Base-by-base conservation (phyloP, 1,140 invertebrate species). In the Ruditapes philippinarum region DNA sequence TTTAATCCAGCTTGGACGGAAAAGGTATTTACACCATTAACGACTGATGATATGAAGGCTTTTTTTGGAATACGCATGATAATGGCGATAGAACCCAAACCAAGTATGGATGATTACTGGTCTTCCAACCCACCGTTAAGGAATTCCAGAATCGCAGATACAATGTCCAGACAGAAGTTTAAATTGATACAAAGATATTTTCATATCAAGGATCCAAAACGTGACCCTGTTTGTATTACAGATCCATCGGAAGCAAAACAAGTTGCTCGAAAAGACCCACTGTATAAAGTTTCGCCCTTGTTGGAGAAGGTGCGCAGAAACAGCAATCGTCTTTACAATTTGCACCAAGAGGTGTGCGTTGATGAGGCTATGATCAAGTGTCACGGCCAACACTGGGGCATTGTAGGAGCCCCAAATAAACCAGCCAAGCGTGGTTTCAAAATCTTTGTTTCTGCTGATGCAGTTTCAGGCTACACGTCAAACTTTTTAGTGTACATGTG, bases 361-460 rank as follows among this genome's bases (percentile, higher is more conserved):
- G 78, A 80, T 57, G 78, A 80, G 49, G 78, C 49, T 28, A 80
- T 57, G 78, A 57, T 80, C 1, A 80, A 80, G 25, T 80, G 78
- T 57, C 78, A 80, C n/a, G 78, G 45, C 5, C 78, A 80, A n/a
- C 78, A 57, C 28, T 80, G 2, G 45, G 51, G 78, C 2, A 80
- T 80, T 28, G 78, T 80, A 17, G 78, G 78, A 11, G 78, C 78
- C 22, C 78, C 78, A 57, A 80, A 57, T 28, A 80, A 80, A 31
- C 49, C 78, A 33, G 78, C 78, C 14, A 80, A 57, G 19, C 40
- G 78, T 3, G 78, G 78, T 25, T 80, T 80, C 28, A 80, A 80
- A 57, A 57, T 80, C 3, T 80, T 76, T 25, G 73, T 76, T 42
- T 4, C 12, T 1, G 73, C 73, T 45, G 73, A 76, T 76, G 73